Conservation (phyloP, 2,888 invertebrate species). For the Chaetoderma sp. region DNA sequence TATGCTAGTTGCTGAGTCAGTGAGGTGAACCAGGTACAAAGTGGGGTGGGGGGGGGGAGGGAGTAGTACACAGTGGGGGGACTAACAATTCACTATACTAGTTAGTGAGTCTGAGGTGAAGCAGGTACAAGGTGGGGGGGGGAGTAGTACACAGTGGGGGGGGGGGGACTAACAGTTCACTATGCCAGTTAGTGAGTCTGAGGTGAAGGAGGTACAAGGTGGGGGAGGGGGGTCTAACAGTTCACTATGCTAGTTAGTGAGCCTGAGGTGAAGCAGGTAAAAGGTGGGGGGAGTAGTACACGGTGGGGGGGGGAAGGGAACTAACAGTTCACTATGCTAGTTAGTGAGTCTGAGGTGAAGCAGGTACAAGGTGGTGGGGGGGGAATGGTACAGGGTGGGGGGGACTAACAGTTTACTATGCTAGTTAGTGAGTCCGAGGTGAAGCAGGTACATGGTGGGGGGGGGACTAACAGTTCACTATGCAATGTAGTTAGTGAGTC, state of each 20-base stretch:
- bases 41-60: no score
- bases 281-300: background rate
- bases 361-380: background rate
- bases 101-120: no score
- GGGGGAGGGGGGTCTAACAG: no score
- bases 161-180: no score
- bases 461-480: background rate
- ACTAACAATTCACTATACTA: no score
- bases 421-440: background rate
- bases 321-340: background rate
- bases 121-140: background rate
- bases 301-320: conserved; percentile 5
- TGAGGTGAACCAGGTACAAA: no score
- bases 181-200: no score
- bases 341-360: background rate
- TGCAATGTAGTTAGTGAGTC: background rate
- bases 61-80: no score
- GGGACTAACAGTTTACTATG: background rate
- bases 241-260: no score
- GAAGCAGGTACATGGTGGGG: background rate
- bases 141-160: background rate
- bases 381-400: background rate
- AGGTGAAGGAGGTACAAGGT: no score
- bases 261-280: no score
- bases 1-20: no score